Base-by-base conservation (phyloP, 1,140 invertebrate genomes). In the Adelges cooleyi region DNA sequence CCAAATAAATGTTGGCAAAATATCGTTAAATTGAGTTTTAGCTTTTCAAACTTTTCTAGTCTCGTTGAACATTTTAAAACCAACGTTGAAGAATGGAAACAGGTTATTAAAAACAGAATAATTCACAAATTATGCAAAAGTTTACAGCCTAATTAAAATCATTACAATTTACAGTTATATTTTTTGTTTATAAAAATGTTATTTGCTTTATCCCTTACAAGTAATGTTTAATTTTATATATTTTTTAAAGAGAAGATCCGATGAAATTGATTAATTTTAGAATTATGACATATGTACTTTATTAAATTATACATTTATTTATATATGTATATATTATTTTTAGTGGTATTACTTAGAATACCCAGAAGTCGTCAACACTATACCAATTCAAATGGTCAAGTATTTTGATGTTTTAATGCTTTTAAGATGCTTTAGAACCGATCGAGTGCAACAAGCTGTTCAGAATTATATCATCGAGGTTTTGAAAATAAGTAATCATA, bases 401-500 rank as follows among this genome's bases (percentile, higher is more conserved):
- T 73, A 79, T 0, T 91, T 92, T 73, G 81, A 92, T 71, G 75
- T 81, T 40, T 76, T 95, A 29, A 86, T 93, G 84, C 71, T 94
- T 23, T 74, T 94, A 11, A 78, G 89, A 29, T 94, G 90, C 72
- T 92, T 94, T 76, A 80, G 89, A 23, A 80, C 90, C 8, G 90
- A 94, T 77, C 79, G 90, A 67, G 83, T 94, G n/a, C 90, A 86
- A 76, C 75, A 85, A 48, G 83, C 84, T 22, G 80, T 93, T 59
- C 83, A 83, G 27, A 81, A 86, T 72, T 94, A 87, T 72, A 86
- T 94, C 69, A 84, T 80, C 3, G 78, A 82, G 53, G 81, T 81
- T 1, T 89, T 94, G 85, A 89, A 89, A 46, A 85, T 90, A 72
- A 81, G 80, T 86, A 2, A 80, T 73, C 5, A 90, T 84, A 67